A percentile compares a stretch with the other conserved stretches of the same genome.
These are phyloP conservation scores for Chironomus striatipennis DNA, from an alignment of 1,140 invertebrate genomes.

Conservation along the genomic window DNA sequence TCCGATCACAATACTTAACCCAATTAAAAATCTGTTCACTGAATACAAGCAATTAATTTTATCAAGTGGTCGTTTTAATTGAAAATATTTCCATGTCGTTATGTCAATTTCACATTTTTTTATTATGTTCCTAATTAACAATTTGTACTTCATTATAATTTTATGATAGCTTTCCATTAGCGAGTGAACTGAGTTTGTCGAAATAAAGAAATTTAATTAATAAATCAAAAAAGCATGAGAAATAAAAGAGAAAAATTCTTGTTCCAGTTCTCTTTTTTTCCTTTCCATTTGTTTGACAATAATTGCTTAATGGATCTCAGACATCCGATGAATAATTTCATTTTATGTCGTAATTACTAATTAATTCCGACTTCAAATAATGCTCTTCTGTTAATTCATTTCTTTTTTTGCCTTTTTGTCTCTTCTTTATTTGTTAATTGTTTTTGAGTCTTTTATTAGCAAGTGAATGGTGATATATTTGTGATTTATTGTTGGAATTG, in stretches of 20 bases:
- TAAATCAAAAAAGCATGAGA: not conserved
- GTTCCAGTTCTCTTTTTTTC: not conserved
- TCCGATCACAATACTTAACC: too few relatives aligned
- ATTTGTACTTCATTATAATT: constrained; percentile 14
- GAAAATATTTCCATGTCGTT: too few relatives aligned
- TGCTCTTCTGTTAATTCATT: too few relatives aligned
- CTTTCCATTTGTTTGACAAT: not conserved
- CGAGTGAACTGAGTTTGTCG: not conserved
- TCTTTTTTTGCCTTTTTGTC: too few relatives aligned
- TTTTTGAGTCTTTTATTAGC: too few relatives aligned
- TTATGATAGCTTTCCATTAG: not conserved
- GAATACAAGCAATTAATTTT: too few relatives aligned
- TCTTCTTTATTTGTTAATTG: too few relatives aligned
- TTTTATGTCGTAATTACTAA: constrained; percentile 3
- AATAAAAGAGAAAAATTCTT: not conserved
- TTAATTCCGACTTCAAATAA: not conserved
- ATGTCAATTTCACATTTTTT: too few relatives aligned
- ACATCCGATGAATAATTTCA: not conserved
- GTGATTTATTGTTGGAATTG: too few relatives aligned
- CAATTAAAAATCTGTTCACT: too few relatives aligned
- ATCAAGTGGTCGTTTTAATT: too few relatives aligned
- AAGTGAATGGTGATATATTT: too few relatives aligned
- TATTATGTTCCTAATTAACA: not conserved
- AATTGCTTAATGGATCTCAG: constrained; percentile 7
- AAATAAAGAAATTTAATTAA: not conserved